phyloP scores from a whole-genome alignment of 2,888 invertebrate species.

The Rotaria magnacalcarata region DNA sequence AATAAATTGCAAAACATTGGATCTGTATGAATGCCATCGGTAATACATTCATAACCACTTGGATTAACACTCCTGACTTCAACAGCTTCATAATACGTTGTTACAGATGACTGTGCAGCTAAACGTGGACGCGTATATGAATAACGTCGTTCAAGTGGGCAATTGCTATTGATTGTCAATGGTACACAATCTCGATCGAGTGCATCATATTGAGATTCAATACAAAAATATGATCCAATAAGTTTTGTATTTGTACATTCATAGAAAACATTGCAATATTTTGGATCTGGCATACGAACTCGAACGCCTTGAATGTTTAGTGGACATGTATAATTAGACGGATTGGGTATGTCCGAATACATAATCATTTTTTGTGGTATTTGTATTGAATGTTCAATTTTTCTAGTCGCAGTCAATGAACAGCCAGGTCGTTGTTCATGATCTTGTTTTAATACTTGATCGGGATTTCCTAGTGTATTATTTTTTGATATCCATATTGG shows the following conservation, averaged over 20 bases:
- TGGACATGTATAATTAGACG: slow-evolving; percentile 26
- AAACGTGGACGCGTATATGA: slow-evolving; percentile 15
- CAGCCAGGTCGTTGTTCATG: slow-evolving; percentile 39
- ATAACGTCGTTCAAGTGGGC: neutral
- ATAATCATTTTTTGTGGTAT: neutral
- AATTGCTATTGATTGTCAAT: neutral
- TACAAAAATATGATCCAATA: neutral
- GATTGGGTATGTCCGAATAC: slow-evolving; percentile 34
- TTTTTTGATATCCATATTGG: slow-evolving; percentile 39
- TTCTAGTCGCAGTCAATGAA: neutral
- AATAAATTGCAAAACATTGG: slow-evolving; percentile 45
- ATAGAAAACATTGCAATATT: slow-evolving; percentile 25
- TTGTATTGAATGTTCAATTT: neutral
- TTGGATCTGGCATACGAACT: neutral
- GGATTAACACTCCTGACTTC: slow-evolving; percentile 46
- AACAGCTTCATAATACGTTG: slow-evolving; percentile 25
- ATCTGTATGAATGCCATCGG: slow-evolving; percentile 42
- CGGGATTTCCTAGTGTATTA: neutral
- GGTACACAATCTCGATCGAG: neutral
- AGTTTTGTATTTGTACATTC: slow-evolving; percentile 11
- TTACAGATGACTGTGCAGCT: neutral
- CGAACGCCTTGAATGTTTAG: neutral
- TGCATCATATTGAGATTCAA: slow-evolving; percentile 30
- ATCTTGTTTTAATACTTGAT: slow-evolving; percentile 18
- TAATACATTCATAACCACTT: slow-evolving; percentile 44